phyloP scores from a whole-genome alignment of 2,113 vertebrate species.

The Cinclus cinclus region DNA sequence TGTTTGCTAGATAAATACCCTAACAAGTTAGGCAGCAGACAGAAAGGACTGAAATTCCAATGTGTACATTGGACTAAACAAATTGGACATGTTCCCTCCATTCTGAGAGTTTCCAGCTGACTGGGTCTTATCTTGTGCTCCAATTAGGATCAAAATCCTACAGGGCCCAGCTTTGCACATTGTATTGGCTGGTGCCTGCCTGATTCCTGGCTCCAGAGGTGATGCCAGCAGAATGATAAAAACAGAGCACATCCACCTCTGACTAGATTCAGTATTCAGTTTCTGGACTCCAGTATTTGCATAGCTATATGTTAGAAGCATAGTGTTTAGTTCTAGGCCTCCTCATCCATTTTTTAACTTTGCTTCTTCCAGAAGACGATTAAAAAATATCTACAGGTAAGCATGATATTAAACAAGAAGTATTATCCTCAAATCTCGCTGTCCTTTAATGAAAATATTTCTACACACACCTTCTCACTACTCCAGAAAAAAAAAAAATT shows the following conservation, averaged over 20 bases:
- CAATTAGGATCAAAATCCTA: not conserved
- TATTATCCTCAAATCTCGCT: not conserved
- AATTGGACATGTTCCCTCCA: not conserved
- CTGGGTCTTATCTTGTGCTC: not conserved
- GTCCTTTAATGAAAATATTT: not conserved
- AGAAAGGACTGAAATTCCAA: not conserved
- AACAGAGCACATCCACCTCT: not conserved
- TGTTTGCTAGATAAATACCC: not conserved
- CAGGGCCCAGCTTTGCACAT: fast-evolving
- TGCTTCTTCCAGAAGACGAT: not conserved
- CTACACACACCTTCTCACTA: no score
- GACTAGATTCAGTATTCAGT: not conserved
- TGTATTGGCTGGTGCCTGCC: not conserved
- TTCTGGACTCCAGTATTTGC: not conserved
- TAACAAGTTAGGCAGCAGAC: not conserved
- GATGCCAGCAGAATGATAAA: not conserved
- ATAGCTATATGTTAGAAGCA: not conserved
- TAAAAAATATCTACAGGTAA: not conserved
- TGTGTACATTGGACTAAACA: not conserved
- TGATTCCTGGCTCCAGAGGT: not conserved
- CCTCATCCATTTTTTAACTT: not conserved
- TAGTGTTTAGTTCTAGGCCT: not conserved
- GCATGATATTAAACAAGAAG: not conserved
- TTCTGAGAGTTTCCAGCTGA: not conserved
- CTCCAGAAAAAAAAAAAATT: not conserved